Conservation (phyloP, 2,113 vertebrate species). For the Tinamus guttatus region DNA sequence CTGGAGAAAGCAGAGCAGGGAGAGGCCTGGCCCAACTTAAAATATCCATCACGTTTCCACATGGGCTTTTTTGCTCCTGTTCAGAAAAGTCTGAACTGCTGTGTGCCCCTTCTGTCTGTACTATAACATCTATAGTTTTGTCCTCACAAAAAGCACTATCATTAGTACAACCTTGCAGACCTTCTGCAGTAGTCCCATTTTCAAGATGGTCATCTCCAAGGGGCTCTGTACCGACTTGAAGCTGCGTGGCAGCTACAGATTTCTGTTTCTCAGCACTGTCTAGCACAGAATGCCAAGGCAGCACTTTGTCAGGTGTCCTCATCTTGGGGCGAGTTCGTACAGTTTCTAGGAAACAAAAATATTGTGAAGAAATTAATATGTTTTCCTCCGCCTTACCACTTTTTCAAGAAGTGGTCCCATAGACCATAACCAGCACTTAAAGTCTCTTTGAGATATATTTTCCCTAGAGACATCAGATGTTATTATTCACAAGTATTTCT, state of each 20-base stretch:
- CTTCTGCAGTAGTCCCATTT: background rate
- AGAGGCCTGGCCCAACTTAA: constrained; percentile 83
- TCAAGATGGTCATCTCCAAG: background rate
- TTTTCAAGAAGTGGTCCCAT: background rate
- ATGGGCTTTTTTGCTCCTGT: background rate
- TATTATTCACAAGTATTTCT: background rate
- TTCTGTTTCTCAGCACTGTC: background rate
- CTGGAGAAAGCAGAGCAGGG: constrained; percentile 87
- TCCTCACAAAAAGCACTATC: background rate
- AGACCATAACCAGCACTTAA: background rate
- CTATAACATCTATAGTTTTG: background rate
- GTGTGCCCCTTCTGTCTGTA: background rate
- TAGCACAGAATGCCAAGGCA: background rate
- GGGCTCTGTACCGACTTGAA: background rate
- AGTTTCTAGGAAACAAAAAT: constrained; percentile 38
- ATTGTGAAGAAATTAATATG: background rate
- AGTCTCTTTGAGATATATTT: background rate
- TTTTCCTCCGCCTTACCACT: background rate
- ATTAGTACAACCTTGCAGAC: background rate
- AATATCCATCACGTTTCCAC: constrained; percentile 72
- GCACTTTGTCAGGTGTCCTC: background rate
- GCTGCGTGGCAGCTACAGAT: constrained; percentile 21
- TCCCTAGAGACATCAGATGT: background rate
- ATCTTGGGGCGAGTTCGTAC: background rate
- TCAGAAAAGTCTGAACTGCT: background rate